Evolutionary conservation across 2,113 vertebrate species (phyloP).

Genomic region (Macrotis lagotis): DNA sequence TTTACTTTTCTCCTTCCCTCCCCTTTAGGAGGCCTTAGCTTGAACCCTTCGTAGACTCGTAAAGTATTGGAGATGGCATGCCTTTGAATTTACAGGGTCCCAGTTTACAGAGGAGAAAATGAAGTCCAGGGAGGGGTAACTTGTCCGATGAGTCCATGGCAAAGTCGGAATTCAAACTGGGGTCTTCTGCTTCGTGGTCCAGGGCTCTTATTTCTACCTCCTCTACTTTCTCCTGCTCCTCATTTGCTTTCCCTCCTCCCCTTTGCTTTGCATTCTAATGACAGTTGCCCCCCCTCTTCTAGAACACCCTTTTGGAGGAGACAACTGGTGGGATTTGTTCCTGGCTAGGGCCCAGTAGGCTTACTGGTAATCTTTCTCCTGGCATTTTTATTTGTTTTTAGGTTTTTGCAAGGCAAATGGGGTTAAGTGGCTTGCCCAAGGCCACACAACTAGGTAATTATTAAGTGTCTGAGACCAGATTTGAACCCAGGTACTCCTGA

Average conservation of each 20-base stretch:
- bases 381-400: neutral
- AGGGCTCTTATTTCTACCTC: neutral
- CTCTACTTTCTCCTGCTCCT: neutral
- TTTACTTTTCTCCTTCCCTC: neutral
- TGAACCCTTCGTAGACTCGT: neutral
- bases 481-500: too few species aligned
- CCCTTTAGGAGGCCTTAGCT: neutral
- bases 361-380: neutral
- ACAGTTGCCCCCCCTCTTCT: neutral
- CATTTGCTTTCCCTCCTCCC: neutral
- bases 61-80: neutral
- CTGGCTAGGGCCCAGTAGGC: neutral
- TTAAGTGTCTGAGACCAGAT: too few species aligned
- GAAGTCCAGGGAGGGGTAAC: neutral
- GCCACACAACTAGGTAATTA: too few species aligned
- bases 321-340: neutral
- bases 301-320: neutral
- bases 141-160: neutral
- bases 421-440: too few species aligned
- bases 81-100: neutral
- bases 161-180: rapidly evolving
- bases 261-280: neutral
- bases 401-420: too few species aligned
- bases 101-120: neutral
- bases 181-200: neutral